Conservation (phyloP, 2,797 vertebrate species). For the Miichthys miiuy region DNA sequence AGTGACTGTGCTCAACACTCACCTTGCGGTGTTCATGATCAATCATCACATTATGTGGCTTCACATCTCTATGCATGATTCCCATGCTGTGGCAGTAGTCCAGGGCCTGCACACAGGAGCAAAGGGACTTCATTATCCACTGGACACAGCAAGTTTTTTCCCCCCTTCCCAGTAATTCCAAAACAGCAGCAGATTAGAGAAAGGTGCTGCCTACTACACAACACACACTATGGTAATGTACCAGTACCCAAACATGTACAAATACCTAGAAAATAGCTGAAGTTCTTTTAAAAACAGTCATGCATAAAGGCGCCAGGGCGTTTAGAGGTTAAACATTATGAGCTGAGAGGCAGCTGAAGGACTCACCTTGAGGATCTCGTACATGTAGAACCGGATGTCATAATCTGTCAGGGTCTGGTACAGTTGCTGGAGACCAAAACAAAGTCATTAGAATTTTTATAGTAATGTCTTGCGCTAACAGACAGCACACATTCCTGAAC, state of each 20-base stretch:
- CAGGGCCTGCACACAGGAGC: conserved; percentile 83
- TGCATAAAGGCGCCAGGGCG: not conserved
- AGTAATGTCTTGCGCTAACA: not conserved
- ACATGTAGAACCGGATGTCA: conserved; percentile 89
- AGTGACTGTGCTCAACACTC: conserved; percentile 15
- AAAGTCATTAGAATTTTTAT: conserved; percentile 9
- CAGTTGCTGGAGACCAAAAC: conserved; percentile 81
- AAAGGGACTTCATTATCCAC: not conserved
- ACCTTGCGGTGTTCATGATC: conserved; percentile 99
- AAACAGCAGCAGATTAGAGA: conserved; percentile 10
- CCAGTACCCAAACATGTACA: not conserved
- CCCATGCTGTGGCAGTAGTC: conserved; percentile 99
- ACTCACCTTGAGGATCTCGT: conserved; percentile 87
- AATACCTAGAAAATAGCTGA: not conserved
- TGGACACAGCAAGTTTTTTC: not conserved
- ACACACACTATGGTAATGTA: not conserved
- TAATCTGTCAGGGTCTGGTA: conserved; percentile 88
- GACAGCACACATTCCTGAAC: not conserved
- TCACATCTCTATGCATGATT: conserved; percentile 98
- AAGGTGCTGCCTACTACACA: not conserved
- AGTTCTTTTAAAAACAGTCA: no score
- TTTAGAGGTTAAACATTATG: conserved; percentile 10
- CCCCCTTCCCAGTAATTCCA: not conserved
- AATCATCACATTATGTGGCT: conserved; percentile 98
- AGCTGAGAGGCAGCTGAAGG: not conserved